Conservation (phyloP, 2,888 invertebrate genomes). For the Rhyacophila evoluta region DNA sequence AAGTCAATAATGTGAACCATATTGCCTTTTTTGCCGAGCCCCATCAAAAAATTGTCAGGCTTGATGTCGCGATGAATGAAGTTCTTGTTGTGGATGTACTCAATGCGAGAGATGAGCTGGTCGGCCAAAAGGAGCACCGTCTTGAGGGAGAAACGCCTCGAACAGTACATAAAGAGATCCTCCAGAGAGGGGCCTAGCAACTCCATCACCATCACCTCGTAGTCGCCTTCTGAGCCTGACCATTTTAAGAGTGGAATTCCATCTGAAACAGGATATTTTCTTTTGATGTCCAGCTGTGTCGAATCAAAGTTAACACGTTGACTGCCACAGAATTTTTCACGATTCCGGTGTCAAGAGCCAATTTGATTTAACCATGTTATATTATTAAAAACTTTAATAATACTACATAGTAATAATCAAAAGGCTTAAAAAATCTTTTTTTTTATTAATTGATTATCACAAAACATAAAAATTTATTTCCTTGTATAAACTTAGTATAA, state of each 20-base stretch:
- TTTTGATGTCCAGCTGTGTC: no score
- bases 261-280: conserved; percentile 74
- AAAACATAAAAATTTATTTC: no score
- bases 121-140: conserved; percentile 98
- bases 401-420: no score
- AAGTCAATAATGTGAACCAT: conserved; percentile 99
- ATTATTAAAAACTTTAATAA: no score
- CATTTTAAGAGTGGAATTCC: conserved; percentile 98
- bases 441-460: no score
- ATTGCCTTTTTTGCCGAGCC: conserved; percentile 96
- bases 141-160: conserved; percentile 97
- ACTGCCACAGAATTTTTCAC: no score
- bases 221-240: conserved; percentile 99
- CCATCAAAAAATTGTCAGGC: conserved; percentile 99
- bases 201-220: conserved; percentile 99
- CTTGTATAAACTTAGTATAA: no score
- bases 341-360: no score
- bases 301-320: no score
- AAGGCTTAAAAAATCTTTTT: no score
- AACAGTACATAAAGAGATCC: conserved; percentile 99
- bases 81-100: conserved; percentile 98
- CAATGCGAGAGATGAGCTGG: conserved; percentile 96
- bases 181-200: conserved; percentile 96
- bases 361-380: no score
- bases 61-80: conserved; percentile 98